Percentiles rank a stretch among this genome's conserved stretches.
Conservation (phyloP, 2,888 invertebrate species). For the Tipula vernalis region DNA sequence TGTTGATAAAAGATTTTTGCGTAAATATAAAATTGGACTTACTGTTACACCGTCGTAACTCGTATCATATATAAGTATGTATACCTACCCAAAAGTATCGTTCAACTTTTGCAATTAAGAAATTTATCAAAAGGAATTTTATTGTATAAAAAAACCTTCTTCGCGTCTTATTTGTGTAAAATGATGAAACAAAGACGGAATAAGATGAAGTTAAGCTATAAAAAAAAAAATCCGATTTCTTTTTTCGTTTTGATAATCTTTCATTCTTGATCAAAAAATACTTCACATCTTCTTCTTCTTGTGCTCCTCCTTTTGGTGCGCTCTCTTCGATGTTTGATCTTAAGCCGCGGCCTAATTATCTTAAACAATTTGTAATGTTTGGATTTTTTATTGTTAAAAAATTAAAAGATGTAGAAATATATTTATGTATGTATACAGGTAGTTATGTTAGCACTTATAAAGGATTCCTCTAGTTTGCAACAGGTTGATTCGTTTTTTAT, state of each 20-base stretch:
- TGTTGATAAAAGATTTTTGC: not conserved
- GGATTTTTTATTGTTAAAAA: not conserved
- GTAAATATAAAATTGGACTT: not conserved
- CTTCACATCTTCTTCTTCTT: not conserved
- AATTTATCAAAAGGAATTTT: not conserved
- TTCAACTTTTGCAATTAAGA: conserved; percentile 4
- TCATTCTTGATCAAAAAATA: not conserved
- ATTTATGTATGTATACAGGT: not conserved
- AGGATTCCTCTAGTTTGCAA: not conserved
- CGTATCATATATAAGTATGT: no score
- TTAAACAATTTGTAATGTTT: conserved; percentile 4
- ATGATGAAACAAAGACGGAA: not conserved
- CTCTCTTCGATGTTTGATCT: not conserved
- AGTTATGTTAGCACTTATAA: not conserved
- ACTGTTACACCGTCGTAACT: not conserved
- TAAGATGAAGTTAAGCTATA: not conserved
- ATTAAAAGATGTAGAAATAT: not conserved
- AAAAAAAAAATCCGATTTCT: not conserved
- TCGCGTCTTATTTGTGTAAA: not conserved
- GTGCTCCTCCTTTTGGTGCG: not conserved
- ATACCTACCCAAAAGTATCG: not conserved
- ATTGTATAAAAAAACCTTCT: not conserved
- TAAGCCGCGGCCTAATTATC: not conserved
- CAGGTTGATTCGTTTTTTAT: not conserved
- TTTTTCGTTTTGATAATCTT: not conserved